Conservation (phyloP, 1,140 invertebrate species). For the Drosophila serrata region DNA sequence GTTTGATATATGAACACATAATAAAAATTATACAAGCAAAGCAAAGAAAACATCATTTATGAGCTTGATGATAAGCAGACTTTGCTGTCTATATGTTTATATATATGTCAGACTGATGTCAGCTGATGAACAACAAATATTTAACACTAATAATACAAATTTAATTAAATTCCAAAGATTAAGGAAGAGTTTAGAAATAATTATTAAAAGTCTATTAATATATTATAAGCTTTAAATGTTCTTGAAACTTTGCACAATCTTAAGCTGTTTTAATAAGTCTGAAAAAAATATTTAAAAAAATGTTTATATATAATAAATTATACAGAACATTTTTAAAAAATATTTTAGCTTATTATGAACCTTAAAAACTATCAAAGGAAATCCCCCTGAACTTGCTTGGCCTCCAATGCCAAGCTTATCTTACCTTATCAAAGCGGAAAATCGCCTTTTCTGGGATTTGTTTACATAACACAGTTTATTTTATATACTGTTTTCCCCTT, state of each 20-base stretch:
- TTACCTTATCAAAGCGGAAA: constrained; percentile 14
- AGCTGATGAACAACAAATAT: background rate
- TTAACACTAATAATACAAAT: background rate
- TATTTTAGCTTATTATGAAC: background rate
- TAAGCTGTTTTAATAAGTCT: background rate
- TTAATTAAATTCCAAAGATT: too few relatives aligned
- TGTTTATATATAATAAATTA: background rate
- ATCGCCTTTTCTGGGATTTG: background rate
- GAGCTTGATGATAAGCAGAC: constrained; percentile 5
- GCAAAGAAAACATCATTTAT: constrained; percentile 13
- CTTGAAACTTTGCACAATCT: background rate
- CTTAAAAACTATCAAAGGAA: background rate
- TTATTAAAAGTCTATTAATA: background rate
- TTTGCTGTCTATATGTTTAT: background rate
- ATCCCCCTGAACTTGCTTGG: constrained; percentile 16
- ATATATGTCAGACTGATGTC: background rate
- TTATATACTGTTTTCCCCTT: background rate
- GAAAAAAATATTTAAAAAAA: background rate
- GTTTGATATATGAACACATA: background rate
- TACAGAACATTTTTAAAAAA: background rate
- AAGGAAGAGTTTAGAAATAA: background rate
- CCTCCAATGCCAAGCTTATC: constrained; percentile 4
- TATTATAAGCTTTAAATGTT: background rate
- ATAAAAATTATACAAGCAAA: background rate
- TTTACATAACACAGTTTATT: constrained; percentile 19